Percentiles rank a stretch among this genome's conserved stretches.
These are phyloP conservation scores for Lophius americanus DNA, from an alignment of 2,797 vertebrate genomes.

Conservation along the genomic window DNA sequence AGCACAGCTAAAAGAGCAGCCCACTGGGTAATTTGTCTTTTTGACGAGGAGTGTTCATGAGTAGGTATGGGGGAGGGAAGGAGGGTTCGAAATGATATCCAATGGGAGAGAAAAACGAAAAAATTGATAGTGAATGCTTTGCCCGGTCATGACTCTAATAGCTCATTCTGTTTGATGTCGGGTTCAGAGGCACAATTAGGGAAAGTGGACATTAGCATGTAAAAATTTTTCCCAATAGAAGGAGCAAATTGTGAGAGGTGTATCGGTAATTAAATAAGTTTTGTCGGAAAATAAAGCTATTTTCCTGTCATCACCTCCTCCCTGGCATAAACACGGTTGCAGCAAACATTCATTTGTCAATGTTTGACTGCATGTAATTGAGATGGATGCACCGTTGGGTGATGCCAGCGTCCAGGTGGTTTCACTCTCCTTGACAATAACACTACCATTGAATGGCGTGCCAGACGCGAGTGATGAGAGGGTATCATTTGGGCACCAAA, in stretches of 20 bases:
- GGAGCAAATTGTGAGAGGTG: slow-evolving; percentile 42
- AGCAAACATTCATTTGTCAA: slow-evolving; percentile 60
- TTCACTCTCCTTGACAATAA: slow-evolving; percentile 52
- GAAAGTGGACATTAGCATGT: slow-evolving; percentile 59
- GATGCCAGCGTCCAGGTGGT: slow-evolving; percentile 68
- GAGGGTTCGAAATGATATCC: slow-evolving; percentile 58
- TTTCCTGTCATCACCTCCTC: slow-evolving; percentile 38
- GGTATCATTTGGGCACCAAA: slow-evolving; percentile 69
- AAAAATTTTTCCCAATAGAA: slow-evolving; percentile 38
- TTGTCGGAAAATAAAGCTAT: slow-evolving; percentile 47
- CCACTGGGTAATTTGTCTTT: slow-evolving; percentile 79
- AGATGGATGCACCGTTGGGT: slow-evolving; percentile 41
- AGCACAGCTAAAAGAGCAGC: slow-evolving; percentile 74
- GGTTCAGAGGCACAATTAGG: slow-evolving; percentile 68
- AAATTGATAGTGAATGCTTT: slow-evolving; percentile 64
- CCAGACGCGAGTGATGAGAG: slow-evolving; percentile 59
- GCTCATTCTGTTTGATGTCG: slow-evolving; percentile 79
- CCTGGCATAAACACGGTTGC: slow-evolving; percentile 48
- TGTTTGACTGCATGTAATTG: slow-evolving; percentile 58
- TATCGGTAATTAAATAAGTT: slow-evolving; percentile 54
- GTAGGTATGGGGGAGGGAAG: slow-evolving; percentile 56
- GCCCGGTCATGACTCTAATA: slow-evolving; percentile 65
- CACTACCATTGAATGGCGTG: slow-evolving; percentile 47
- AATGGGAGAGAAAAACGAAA: slow-evolving; percentile 43
- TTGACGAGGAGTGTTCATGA: slow-evolving; percentile 63